Base-by-base conservation (phyloP, 2,113 vertebrate genomes). In the Gambusia holbrooki region DNA sequence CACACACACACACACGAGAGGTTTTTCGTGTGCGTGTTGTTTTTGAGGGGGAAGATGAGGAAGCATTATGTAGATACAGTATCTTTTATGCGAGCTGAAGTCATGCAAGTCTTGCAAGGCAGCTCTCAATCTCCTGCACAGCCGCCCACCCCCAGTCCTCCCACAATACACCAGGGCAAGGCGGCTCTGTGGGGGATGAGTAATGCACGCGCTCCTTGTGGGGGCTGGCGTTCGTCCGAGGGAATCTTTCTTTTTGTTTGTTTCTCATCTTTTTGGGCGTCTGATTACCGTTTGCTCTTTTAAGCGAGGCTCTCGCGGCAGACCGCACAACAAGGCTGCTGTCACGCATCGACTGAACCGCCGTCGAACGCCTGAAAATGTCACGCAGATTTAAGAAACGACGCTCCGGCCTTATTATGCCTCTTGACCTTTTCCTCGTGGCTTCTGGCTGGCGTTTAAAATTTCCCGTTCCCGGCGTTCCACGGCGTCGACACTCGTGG, bases 141-240 rank as follows among this genome's bases (percentile, higher is more conserved):
- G 77, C 90, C 82, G 33, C 92, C 92, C 87, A 90, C 90, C 84
- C 35, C 58, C 63, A 11, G 76, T 82, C 89, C 87, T 89, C 90
- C 90, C 89, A 93, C 87, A 85, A 82, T 72, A 71, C 86, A 87
- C 87, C 33, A 75, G 77, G 87, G 87, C 82, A 83, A 76, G 80
- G 84, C 84, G 58, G 84, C 73, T 84, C 85, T 88, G 90, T 80
- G 86, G 80, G 87, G 87, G 88, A 87, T 88, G 87, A 90, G 86
- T 85, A 85, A 89, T 81, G 40, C 62, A 62, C 65, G 32, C 82
- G 80, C 76, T 88, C 76, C 83, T 84, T 87, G 84, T 86, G 87
- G 83, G 77, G 77, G 80, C 66, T 51, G 86, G 80, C 82, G 78
- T 80, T 81, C 22, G 45, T 90, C 83, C 74, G 79, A 90, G 74